phyloP scores from a whole-genome alignment of 2,797 vertebrate genomes.

The Macroramphosus scolopax region DNA sequence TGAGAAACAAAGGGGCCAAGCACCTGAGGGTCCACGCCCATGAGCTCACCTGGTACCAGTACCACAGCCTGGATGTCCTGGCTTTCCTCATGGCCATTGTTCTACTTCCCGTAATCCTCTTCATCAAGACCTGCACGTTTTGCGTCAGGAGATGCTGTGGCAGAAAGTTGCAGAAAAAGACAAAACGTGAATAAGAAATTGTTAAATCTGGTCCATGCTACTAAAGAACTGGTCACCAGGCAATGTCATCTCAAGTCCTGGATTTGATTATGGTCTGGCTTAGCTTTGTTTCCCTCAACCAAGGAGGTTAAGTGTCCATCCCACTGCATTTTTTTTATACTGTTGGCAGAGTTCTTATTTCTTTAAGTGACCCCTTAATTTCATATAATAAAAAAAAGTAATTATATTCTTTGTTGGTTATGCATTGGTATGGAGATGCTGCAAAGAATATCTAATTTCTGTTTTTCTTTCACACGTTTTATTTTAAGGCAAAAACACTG shows the following conservation, averaged over 20 bases:
- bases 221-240: neutral
- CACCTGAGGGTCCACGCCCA: constrained; percentile 80
- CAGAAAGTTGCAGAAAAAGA: constrained; percentile 55
- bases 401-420: too few relatives aligned
- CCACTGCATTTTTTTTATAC: too few relatives aligned
- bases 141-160: constrained; percentile 51
- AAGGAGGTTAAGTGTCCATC: too few relatives aligned
- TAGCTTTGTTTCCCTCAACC: too few relatives aligned
- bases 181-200: constrained; percentile 53
- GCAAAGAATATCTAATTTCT: too few relatives aligned
- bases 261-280: neutral
- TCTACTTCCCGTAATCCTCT: constrained; percentile 48
- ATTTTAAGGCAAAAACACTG: too few relatives aligned
- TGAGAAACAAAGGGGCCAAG: constrained; percentile 81
- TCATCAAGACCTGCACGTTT: constrained; percentile 58
- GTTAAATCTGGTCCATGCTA: neutral
- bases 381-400: too few relatives aligned
- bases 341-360: too few relatives aligned
- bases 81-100: constrained; percentile 66
- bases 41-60: constrained; percentile 83
- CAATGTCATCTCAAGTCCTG: neutral
- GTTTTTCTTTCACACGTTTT: too few relatives aligned
- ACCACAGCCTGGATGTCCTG: constrained; percentile 80
- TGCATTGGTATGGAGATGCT: too few relatives aligned
- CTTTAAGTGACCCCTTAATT: too few relatives aligned